phyloP scores from a whole-genome alignment of 30 jellyfish, hydroid and myxozoan species.

The Aurelia sp. region DNA sequence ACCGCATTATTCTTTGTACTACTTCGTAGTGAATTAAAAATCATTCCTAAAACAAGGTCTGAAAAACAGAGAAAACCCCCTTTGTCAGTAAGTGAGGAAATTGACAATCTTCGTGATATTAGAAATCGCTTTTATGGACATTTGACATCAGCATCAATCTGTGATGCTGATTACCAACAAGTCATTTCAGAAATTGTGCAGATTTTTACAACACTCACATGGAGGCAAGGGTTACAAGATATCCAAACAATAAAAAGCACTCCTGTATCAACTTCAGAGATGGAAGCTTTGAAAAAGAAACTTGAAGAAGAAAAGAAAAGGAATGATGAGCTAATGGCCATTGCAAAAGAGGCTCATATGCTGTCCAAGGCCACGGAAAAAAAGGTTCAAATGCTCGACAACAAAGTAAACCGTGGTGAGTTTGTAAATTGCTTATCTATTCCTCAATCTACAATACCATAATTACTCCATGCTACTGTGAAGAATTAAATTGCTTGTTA shows the following conservation, averaged over 20 bases:
- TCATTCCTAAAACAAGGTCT: neutral
- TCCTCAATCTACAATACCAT: too few relatives aligned
- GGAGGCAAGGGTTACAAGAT: neutral
- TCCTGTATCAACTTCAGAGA: neutral
- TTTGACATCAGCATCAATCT: neutral
- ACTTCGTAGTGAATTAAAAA: neutral
- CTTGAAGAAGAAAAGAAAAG: neutral
- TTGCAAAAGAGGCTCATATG: too few relatives aligned
- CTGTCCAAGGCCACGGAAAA: too few relatives aligned
- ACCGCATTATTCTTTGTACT: neutral
- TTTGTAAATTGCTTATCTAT: too few relatives aligned
- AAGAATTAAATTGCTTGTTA: too few relatives aligned
- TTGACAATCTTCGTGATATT: neutral
- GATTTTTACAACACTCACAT: neutral
- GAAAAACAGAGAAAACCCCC: neutral
- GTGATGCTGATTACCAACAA: neutral
- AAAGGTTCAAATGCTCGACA: too few relatives aligned
- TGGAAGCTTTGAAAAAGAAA: neutral
- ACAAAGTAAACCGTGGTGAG: too few relatives aligned
- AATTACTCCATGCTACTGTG: too few relatives aligned
- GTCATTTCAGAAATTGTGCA: neutral
- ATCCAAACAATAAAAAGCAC: neutral
- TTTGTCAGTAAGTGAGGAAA: neutral
- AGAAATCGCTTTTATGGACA: conserved; percentile 5
- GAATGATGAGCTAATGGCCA: neutral